These are phyloP conservation scores for Colaptes auratus DNA, from an alignment of 2,113 vertebrate genomes.

Conservation along the genomic window DNA sequence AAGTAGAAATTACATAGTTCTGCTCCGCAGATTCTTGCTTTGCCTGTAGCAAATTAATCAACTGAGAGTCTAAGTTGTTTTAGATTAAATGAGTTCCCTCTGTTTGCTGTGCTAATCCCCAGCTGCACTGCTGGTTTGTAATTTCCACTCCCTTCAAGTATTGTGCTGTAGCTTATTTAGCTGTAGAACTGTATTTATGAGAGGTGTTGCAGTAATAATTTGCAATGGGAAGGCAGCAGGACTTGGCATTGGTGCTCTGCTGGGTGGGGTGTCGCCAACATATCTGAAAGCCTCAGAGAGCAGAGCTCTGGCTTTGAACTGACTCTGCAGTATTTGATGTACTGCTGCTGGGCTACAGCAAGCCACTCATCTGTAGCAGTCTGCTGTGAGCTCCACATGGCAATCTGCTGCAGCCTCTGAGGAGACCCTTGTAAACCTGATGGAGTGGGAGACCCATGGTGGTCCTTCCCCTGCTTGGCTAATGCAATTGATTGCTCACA, in stretches of 20 bases:
- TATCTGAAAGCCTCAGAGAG: background rate
- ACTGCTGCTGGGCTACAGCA: background rate
- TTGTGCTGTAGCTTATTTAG: slow-evolving; percentile 45
- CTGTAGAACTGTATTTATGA: slow-evolving; percentile 43
- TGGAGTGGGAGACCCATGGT: background rate
- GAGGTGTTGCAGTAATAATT: slow-evolving; percentile 37
- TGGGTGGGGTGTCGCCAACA: background rate
- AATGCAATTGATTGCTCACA: background rate
- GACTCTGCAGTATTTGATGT: background rate
- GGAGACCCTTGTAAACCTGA: background rate
- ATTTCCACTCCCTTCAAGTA: slow-evolving; percentile 30
- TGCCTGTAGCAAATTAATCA: slow-evolving; percentile 61
- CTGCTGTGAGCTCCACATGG: background rate
- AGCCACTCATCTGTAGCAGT: background rate
- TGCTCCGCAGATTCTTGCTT: slow-evolving; percentile 48
- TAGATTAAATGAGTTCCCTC: slow-evolving; percentile 55
- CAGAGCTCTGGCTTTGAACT: background rate
- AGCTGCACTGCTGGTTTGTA: slow-evolving; percentile 37
- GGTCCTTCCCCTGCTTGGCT: background rate
- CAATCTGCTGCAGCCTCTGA: background rate
- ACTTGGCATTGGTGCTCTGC: background rate
- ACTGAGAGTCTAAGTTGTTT: slow-evolving; percentile 55
- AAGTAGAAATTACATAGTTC: slow-evolving; percentile 48
- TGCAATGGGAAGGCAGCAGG: slow-evolving; percentile 15
- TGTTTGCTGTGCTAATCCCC: slow-evolving; percentile 24